Evolutionary conservation across 2,888 invertebrate species (phyloP).

Genomic region (Aspidiotus destructor): DNA sequence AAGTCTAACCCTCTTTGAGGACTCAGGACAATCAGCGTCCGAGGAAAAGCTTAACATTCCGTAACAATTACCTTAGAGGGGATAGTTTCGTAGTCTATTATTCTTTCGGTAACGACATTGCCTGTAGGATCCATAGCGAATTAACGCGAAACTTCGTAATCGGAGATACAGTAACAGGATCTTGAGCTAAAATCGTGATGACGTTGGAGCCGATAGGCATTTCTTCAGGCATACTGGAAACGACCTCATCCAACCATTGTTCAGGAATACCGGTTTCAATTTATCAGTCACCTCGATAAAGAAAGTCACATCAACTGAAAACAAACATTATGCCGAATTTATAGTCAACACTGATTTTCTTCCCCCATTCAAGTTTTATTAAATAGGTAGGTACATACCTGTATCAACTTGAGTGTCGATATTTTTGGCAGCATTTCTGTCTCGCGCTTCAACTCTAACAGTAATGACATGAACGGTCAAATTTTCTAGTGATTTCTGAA

Average conservation of each 20-base stretch:
- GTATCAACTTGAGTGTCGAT: slow-evolving; percentile 54
- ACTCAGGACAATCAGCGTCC: too few relatives aligned
- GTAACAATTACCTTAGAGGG: slow-evolving; percentile 45
- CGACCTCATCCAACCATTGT: slow-evolving; percentile 61
- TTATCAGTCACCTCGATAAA: too few relatives aligned
- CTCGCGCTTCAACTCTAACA: slow-evolving; percentile 59
- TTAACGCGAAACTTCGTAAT: slow-evolving; percentile 36
- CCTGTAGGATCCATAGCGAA: slow-evolving; percentile 44
- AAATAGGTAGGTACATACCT: slow-evolving; percentile 35
- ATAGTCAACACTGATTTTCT: too few relatives aligned
- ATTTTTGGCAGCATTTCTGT: slow-evolving; percentile 58
- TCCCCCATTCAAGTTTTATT: too few relatives aligned
- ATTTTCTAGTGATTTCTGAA: slow-evolving; percentile 59
- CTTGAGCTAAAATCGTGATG: slow-evolving; percentile 58
- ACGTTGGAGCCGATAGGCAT: slow-evolving; percentile 64
- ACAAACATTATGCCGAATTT: not conserved
- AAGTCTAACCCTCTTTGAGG: too few relatives aligned
- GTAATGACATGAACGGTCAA: slow-evolving; percentile 65
- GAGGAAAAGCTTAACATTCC: too few relatives aligned
- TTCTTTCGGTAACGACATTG: slow-evolving; percentile 59
- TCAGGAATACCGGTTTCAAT: slow-evolving; percentile 64
- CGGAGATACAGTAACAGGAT: slow-evolving; percentile 41
- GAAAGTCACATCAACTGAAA: slow-evolving; percentile 53
- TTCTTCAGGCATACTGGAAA: slow-evolving; percentile 66
- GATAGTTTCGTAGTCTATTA: slow-evolving; percentile 68